Conservation (phyloP, 2,888 invertebrate species). For the Heliconius erato region DNA sequence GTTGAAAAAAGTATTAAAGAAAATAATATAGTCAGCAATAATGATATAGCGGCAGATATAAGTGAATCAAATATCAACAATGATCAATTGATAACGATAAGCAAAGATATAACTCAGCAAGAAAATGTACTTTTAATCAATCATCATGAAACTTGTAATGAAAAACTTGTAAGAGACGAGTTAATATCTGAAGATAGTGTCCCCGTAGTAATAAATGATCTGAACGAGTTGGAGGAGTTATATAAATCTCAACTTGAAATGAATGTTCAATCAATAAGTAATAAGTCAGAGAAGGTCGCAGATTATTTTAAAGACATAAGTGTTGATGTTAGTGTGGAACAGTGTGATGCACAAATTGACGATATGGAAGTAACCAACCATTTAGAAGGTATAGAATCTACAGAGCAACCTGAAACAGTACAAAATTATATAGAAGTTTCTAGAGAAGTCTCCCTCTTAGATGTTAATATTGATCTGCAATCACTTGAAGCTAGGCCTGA, state of each 20-base stretch:
- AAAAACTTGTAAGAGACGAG: background rate
- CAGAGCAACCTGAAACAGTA: constrained; percentile 73
- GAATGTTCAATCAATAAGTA: background rate
- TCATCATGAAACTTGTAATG: background rate
- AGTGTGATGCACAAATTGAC: constrained; percentile 39
- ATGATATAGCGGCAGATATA: background rate
- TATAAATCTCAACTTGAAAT: background rate
- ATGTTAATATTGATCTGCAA: constrained; percentile 38
- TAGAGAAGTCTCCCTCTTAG: constrained; percentile 35
- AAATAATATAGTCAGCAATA: background rate
- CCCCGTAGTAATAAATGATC: background rate
- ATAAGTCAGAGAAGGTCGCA: constrained; percentile 21
- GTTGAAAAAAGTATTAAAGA: background rate
- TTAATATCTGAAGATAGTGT: background rate
- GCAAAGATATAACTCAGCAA: background rate
- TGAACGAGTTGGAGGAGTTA: background rate
- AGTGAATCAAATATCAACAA: background rate
- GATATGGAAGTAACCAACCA: constrained; percentile 34
- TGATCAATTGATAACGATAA: background rate
- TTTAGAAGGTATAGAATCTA: constrained; percentile 37
- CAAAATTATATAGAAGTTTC: constrained; percentile 64
- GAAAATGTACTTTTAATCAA: background rate
- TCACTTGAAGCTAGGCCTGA: constrained; percentile 60
- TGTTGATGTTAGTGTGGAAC: constrained; percentile 37
- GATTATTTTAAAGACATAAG: constrained; percentile 37